phyloP scores from a whole-genome alignment of 2,888 invertebrate species.

The Agrochola circellaris region DNA sequence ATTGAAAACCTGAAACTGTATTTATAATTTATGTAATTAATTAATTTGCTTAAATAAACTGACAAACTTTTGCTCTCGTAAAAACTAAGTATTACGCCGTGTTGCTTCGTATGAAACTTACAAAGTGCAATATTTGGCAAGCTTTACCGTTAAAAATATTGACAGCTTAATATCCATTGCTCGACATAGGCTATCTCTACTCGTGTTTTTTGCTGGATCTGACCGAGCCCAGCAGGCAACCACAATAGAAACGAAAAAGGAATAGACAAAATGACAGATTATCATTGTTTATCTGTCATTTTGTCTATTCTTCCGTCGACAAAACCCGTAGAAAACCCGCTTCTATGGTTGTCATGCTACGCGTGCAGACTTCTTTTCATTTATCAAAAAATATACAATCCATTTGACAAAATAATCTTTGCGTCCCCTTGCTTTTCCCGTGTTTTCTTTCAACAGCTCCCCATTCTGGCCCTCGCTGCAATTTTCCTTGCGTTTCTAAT shows the following conservation, averaged over 20 bases:
- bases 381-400: not conserved
- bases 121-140: not conserved
- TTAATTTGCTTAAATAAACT: not conserved
- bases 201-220: not conserved
- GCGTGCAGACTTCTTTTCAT: not conserved
- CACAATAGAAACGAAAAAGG: too few species aligned
- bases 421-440: not conserved
- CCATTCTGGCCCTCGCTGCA: not conserved
- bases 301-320: too few species aligned
- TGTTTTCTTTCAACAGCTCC: not conserved
- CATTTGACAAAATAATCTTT: not conserved
- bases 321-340: too few species aligned
- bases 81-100: not conserved
- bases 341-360: too few species aligned
- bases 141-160: not conserved
- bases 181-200: not conserved
- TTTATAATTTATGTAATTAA: not conserved
- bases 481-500: slow-evolving; percentile 34
- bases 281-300: too few species aligned
- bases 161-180: not conserved
- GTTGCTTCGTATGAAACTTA: not conserved
- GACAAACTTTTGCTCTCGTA: not conserved
- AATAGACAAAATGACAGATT: too few species aligned
- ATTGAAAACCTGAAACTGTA: not conserved
- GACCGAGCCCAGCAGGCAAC: not conserved